Evolutionary conservation across 2,797 vertebrate species (phyloP).

Genomic region (Smutsia gigantea): DNA sequence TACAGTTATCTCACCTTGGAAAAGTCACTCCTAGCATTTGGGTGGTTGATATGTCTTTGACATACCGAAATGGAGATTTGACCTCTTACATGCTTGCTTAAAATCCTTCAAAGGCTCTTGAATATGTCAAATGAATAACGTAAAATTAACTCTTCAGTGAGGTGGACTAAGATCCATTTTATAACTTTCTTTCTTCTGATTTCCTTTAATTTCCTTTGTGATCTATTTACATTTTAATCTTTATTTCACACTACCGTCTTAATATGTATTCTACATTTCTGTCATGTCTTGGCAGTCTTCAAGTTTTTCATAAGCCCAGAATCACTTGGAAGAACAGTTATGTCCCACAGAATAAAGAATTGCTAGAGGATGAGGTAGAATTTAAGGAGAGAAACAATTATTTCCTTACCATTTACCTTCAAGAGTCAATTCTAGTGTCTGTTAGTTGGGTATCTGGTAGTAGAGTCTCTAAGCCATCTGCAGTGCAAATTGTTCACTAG

Average conservation of each 20-base stretch:
- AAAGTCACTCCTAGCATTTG: background rate
- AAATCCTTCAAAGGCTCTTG: background rate
- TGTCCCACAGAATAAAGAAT: background rate
- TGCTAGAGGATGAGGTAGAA: background rate
- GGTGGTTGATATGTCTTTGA: background rate
- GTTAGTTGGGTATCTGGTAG: background rate
- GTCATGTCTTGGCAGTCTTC: background rate
- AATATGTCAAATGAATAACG: background rate
- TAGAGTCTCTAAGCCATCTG: conserved; percentile 12
- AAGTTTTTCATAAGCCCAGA: background rate
- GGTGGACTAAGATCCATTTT: background rate
- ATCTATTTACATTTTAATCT: background rate
- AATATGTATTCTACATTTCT: background rate
- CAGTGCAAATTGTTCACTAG: conserved; percentile 24
- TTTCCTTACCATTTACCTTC: conserved; percentile 21
- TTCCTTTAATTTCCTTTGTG: background rate
- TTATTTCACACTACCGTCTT: background rate
- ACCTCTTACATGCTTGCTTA: background rate
- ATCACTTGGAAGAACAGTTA: background rate
- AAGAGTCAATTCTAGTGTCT: background rate
- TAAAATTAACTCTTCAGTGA: background rate
- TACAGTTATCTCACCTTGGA: background rate
- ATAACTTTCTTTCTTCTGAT: background rate
- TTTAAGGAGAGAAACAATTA: background rate
- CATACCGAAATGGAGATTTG: background rate